A percentile compares a stretch with the other conserved stretches of the same genome.
Conservation (phyloP, 2,797 vertebrate species). For the Hyperoplus immaculatus region DNA sequence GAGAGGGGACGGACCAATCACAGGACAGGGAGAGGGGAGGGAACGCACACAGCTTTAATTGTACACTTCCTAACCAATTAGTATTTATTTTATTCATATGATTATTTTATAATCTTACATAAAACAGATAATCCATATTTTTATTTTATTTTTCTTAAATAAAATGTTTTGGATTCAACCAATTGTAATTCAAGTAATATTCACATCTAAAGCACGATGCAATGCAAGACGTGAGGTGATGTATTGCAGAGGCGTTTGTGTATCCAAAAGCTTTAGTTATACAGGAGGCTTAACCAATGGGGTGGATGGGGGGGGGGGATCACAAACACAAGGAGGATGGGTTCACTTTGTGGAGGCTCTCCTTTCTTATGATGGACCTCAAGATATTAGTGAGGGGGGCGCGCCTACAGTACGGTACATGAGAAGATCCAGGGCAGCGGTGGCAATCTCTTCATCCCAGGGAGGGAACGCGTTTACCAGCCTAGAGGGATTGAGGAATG, state of each 20-base stretch:
- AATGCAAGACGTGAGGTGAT: too few relatives aligned
- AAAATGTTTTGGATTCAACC: not conserved
- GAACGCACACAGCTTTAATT: not conserved
- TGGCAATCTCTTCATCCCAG: constrained; percentile 81
- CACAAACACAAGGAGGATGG: too few relatives aligned
- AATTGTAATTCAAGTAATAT: not conserved
- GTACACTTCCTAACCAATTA: not conserved
- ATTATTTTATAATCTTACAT: not conserved
- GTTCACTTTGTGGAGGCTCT: too few relatives aligned
- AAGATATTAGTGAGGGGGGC: constrained; percentile 45
- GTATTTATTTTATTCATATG: not conserved
- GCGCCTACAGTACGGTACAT: constrained; percentile 16
- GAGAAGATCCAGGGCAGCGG: constrained; percentile 46
- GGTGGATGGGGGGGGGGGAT: too few relatives aligned
- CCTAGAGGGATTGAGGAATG: constrained; percentile 88
- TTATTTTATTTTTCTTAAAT: not conserved
- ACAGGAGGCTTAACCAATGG: not conserved
- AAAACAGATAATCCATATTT: not conserved
- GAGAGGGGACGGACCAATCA: too few relatives aligned
- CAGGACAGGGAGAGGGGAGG: too few relatives aligned
- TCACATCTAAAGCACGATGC: not conserved
- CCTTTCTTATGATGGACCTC: not conserved
- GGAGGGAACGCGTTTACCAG: constrained; percentile 80
- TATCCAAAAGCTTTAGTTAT: not conserved
- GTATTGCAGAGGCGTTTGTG: not conserved